Base-by-base conservation (phyloP, 92 coral and sea anemone genomes). In the Pocillopora meandrina region DNA sequence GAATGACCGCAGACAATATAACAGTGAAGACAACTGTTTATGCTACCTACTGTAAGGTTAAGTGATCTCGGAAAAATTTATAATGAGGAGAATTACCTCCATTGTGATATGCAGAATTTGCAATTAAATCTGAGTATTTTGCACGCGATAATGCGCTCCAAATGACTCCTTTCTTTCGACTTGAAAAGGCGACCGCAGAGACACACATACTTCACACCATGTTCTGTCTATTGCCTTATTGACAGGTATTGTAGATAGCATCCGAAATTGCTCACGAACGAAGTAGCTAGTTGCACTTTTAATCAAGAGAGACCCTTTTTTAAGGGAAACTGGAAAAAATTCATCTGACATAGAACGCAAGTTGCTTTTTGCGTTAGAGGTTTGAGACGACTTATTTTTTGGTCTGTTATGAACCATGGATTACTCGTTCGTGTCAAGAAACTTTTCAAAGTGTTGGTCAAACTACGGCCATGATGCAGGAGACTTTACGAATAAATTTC, bases 181-280 rank as follows among this genome's bases (percentile, higher is more conserved):
- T 26, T 26, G 31, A 11, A 33, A 21, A 19, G 75, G 65, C 67
- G 66, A 81, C 75, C 85, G 58, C 76, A 71, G 65, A 9, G 63
- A 69, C n/a, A 36, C 33, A 57, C 67, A 56, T 57, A 69, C 85
- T 81, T 81, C 67, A 81, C 85, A 81, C 77, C 77, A 34, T 81
- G 85, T 81, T 70, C 56, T 70, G 71, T 70, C 71, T 81, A 81
- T 81, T 81, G 85, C 76, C 85, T 81, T 70, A 81, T 31, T 81
- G 85, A 81, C 85, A 81, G 85, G 36, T 81, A 81, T 57, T 69
- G 69, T 69, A 67, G 76, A 47, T 33, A n/a, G 55, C 47, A 35
- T 59, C 61, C 58, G 35, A 35, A n/a, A 74, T 65, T 56, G 58
- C 76, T 81, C 85, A 81, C 85, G 85, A 70, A 81, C 72, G 15